These are phyloP conservation scores for Caenorhabditis macrosperma DNA, from an alignment of 2,888 invertebrate species.

Conservation along the genomic window DNA sequence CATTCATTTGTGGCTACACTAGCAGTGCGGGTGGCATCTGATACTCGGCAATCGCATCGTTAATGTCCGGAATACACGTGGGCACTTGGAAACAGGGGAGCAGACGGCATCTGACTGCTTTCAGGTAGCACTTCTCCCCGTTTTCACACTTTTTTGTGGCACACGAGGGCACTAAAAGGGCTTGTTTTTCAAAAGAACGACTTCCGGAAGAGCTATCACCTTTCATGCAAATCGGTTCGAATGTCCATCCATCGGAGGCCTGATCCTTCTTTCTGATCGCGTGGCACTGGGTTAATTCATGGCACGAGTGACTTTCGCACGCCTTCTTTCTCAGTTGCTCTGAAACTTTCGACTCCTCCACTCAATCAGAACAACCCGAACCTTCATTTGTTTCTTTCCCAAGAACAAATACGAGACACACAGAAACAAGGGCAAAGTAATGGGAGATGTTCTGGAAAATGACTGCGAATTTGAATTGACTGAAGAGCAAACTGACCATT, in stretches of 20 bases:
- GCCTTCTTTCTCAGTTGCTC: not conserved
- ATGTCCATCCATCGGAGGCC: not conserved
- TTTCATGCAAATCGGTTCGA: conserved; percentile 31
- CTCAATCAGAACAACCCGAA: no score
- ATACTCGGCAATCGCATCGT: conserved; percentile 33
- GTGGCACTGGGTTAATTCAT: conserved; percentile 19
- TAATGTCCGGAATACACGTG: conserved; percentile 40
- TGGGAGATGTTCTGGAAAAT: conserved; percentile 9
- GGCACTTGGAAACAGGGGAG: conserved; percentile 39
- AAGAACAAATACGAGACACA: not conserved
- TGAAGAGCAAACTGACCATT: conserved; percentile 12
- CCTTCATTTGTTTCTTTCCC: not conserved
- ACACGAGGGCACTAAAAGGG: conserved; percentile 34
- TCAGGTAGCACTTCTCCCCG: conserved; percentile 42
- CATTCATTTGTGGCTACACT: conserved; percentile 2
- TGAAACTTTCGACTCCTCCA: not conserved
- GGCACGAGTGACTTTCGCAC: conserved; percentile 29
- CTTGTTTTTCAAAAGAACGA: not conserved
- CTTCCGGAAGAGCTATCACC: not conserved
- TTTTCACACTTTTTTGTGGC: conserved; percentile 18
- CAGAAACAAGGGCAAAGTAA: not conserved
- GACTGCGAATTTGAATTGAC: not conserved
- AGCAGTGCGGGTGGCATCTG: conserved; percentile 45
- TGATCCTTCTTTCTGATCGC: not conserved
- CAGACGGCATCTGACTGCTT: conserved; percentile 24